These are phyloP conservation scores for Aphaenogaster ashmeadi DNA, from an alignment of 1,140 invertebrate species.

Conservation along the genomic window DNA sequence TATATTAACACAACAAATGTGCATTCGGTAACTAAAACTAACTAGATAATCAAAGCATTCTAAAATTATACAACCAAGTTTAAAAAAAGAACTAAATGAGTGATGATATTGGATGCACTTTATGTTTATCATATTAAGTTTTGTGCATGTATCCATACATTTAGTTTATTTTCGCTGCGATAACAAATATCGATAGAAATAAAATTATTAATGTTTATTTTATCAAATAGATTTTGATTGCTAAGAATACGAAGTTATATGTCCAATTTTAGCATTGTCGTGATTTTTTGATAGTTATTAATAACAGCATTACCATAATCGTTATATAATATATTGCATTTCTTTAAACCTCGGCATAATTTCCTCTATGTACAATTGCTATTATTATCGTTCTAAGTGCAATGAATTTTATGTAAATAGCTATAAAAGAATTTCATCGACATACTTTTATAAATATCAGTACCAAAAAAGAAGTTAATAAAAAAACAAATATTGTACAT, in stretches of 20 bases:
- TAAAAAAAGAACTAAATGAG: not conserved
- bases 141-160: not conserved
- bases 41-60: not conserved
- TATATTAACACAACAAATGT: not conserved
- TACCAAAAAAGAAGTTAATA: conserved; percentile 29
- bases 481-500: conserved; percentile 26
- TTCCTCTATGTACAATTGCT: not conserved
- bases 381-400: conserved; percentile 40
- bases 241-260: not conserved
- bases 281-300: conserved; percentile 20
- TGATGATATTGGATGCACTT: not conserved
- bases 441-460: conserved; percentile 38
- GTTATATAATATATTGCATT: conserved; percentile 17
- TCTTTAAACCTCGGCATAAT: conserved; percentile 20
- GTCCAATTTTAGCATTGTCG: not conserved
- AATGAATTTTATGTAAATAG: conserved; percentile 53
- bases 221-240: conserved; percentile 1
- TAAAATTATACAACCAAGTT: conserved; percentile 6
- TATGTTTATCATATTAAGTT: not conserved
- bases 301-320: conserved; percentile 9
- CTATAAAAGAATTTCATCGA: conserved; percentile 31
- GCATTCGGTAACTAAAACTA: not conserved
- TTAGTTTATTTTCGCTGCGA: conserved; percentile 15
- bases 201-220: conserved; percentile 8
- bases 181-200: conserved; percentile 6